Evolutionary conservation across 2,113 vertebrate species (phyloP).

Genomic region (Pelobates fuscus): DNA sequence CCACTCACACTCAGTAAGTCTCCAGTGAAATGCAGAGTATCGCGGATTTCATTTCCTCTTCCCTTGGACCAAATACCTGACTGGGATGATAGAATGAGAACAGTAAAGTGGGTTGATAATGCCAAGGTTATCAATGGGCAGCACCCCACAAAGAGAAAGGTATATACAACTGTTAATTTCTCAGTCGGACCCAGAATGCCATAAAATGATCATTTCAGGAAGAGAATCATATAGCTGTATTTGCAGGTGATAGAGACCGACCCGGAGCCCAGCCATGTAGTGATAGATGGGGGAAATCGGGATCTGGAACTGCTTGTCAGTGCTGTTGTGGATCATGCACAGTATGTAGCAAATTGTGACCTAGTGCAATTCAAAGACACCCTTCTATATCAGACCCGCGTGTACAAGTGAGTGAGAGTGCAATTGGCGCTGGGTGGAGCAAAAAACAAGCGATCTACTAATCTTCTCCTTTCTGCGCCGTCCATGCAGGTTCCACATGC

Average conservation of each 20-base stretch:
- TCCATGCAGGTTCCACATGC: constrained; percentile 62
- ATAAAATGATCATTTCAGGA: too few relatives aligned
- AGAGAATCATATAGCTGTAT: too few relatives aligned
- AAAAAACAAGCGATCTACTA: not conserved
- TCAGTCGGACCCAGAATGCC: not conserved
- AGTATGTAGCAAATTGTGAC: constrained; percentile 61
- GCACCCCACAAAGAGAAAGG: constrained; percentile 69
- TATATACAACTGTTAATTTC: too few relatives aligned
- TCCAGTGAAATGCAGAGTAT: constrained; percentile 72
- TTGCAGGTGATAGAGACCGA: constrained; percentile 72
- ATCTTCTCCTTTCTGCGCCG: not conserved
- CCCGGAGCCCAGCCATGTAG: constrained; percentile 72
- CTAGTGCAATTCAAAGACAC: constrained; percentile 77
- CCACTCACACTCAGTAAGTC: constrained; percentile 63
- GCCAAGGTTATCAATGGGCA: not conserved
- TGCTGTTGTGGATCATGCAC: constrained; percentile 68
- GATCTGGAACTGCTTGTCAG: constrained; percentile 76
- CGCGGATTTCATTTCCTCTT: constrained; percentile 70
- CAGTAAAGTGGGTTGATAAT: constrained; percentile 69
- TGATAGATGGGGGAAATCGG: constrained; percentile 68
- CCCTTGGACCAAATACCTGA: constrained; percentile 75
- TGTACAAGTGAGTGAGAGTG: constrained; percentile 73
- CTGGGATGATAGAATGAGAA: constrained; percentile 79
- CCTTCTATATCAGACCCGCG: constrained; percentile 76
- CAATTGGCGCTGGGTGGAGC: too few relatives aligned